phyloP scores from a whole-genome alignment of 2,113 vertebrate genomes.

The Sakesphorus luctuosus region DNA sequence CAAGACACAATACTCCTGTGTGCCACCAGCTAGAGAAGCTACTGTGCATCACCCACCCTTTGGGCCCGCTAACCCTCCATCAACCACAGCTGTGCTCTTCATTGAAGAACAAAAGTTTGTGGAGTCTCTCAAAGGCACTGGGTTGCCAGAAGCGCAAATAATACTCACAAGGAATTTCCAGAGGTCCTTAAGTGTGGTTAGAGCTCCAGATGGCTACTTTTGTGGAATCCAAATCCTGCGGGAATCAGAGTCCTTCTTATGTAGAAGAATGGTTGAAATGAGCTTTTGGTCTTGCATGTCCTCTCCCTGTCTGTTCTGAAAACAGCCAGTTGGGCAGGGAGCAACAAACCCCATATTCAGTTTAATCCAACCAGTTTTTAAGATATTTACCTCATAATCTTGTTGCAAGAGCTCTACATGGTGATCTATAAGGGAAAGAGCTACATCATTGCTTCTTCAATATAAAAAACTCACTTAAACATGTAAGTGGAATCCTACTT shows the following conservation, averaged over 20 bases:
- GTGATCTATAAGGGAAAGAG: neutral
- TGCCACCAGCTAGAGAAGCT: neutral
- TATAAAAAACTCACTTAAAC: neutral
- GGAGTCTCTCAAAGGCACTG: neutral
- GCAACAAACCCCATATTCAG: neutral
- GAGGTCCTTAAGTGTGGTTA: slow-evolving; percentile 46
- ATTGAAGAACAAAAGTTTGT: neutral
- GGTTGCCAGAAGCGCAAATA: slow-evolving; percentile 44
- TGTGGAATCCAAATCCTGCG: neutral
- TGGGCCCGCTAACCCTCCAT: neutral
- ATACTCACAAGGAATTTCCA: neutral
- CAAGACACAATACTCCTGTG: neutral
- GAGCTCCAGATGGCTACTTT: neutral
- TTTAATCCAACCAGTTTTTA: neutral
- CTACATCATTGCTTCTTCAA: neutral
- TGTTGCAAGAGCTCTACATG: neutral
- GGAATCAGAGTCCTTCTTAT: neutral
- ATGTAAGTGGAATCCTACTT: neutral
- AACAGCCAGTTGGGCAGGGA: neutral
- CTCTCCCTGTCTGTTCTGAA: neutral
- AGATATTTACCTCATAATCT: neutral
- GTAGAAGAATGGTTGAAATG: neutral
- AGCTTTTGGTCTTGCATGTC: neutral
- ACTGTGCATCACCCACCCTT: neutral
- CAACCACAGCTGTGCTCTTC: slow-evolving; percentile 19